phyloP scores from a whole-genome alignment of 53 echinoderm and acorn worm species.

The Temnopleurus reevesii region DNA sequence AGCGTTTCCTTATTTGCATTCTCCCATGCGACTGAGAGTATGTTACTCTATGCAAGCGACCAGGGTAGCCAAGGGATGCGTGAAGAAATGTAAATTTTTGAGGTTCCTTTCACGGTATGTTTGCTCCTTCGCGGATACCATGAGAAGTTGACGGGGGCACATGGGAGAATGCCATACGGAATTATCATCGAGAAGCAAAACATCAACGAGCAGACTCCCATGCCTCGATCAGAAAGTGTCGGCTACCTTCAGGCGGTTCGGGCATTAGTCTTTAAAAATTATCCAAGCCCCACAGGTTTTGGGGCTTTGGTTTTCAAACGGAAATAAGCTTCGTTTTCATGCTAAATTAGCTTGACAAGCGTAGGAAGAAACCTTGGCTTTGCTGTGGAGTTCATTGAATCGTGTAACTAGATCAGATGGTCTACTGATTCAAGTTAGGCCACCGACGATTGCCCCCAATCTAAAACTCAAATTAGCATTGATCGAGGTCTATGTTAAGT shows the following conservation, averaged over 20 bases:
- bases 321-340: conserved; percentile 47
- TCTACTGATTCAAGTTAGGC: conserved; percentile 3
- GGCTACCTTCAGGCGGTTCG: conserved; percentile 12
- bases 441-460: background rate
- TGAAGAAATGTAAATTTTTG: conserved; percentile 22
- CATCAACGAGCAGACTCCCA: conserved; percentile 1
- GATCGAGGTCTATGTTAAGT: conserved; percentile 12
- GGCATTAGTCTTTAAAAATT: conserved; percentile 12
- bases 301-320: conserved; percentile 40
- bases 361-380: conserved; percentile 40
- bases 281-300: background rate
- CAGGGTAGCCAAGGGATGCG: background rate
- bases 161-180: background rate
- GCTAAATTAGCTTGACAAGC: conserved; percentile 47
- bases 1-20: conserved; percentile 5
- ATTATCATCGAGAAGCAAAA: background rate
- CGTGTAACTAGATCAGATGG: conserved; percentile 29
- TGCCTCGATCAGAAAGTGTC: background rate
- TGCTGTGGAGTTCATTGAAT: background rate
- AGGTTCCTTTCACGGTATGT: conserved; percentile 33
- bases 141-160: conserved; percentile 26
- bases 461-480: conserved; percentile 32
- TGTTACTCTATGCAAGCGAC: background rate
- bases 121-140: background rate
- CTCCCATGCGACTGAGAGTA: background rate